Evolutionary conservation across 1,140 invertebrate genomes (phyloP), one percentile per base, ranked within the genome.

Genomic region (Teleogryllus occipitalis): DNA sequence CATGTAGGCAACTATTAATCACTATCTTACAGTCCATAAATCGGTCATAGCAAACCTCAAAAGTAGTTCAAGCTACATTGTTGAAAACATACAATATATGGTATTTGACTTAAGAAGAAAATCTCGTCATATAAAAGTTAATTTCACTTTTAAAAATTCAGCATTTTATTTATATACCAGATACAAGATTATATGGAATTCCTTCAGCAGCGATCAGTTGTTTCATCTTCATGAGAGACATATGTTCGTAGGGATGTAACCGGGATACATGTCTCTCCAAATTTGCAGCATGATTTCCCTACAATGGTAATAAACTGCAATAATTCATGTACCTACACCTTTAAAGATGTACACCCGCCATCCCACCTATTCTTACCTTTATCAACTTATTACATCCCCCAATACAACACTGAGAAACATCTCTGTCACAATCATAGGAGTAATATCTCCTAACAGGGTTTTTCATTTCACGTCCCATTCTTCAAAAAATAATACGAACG

Each of bases 241-340:
- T 10, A 65, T 65, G 54, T 65, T 65, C 54, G 7, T 14, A 65
- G 2, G 54, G 54, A 65, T 65, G 54, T 65, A 65, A 18, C 10
- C 54, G 54, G 54, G 54, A 65, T 18, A 65, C 54, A 65, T 65
- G 54, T 65, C 54, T 65, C 54, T 65, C 54, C 54, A 65, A 65
- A 65, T 65, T 65, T 65, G 54, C 54, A 65, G 54, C 54, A 65
- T 65, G 54, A 65, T 65, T 65, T 18, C 54, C 54, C 54, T 65
- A 65, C 54, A 65, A 65, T 65, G 18, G 10, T 18, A 65, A 65
- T 18, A 65, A 65, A 65, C 18, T 65, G 10, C 27, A 39, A 39
- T 39, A 39, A 39, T 39, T 39, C 27, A 39, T 39, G 27, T 39
- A 39, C 54, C 54, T 65, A 14, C 54, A 65, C 18, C 54, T 65